Percentiles rank a stretch among this genome's conserved stretches.
phyloP scores from a whole-genome alignment of 1,140 invertebrate genomes.

The Ostrea edulis region DNA sequence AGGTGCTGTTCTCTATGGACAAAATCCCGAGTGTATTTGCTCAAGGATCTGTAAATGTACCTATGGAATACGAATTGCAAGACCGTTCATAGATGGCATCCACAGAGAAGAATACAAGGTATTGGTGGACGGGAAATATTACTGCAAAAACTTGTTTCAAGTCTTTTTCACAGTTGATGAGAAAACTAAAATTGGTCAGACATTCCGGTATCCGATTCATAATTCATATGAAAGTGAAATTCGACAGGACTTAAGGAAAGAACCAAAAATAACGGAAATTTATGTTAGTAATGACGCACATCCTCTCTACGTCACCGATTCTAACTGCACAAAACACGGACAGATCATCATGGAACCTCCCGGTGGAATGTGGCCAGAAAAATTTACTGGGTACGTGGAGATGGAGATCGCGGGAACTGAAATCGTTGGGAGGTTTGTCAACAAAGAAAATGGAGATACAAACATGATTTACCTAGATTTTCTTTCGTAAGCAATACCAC shows the following conservation, averaged over 20 bases:
- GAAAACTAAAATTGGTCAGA: conserved; percentile 42
- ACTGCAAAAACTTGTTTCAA: conserved; percentile 48
- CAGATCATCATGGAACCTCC: conserved; percentile 43
- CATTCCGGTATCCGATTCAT: conserved; percentile 27
- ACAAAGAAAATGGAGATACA: neutral
- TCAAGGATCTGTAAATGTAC: conserved; percentile 42
- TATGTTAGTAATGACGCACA: neutral
- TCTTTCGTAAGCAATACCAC: neutral
- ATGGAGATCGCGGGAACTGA: conserved; percentile 51
- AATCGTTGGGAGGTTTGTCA: conserved; percentile 46
- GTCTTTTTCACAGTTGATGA: conserved; percentile 45
- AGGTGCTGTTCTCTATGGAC: conserved; percentile 52
- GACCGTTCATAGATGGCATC: conserved; percentile 25
- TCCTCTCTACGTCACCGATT: conserved; percentile 44
- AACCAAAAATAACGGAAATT: conserved; percentile 42
- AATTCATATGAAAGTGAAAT: conserved; percentile 46
- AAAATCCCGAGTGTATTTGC: conserved; percentile 48
- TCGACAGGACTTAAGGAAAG: conserved; percentile 16
- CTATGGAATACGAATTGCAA: conserved; percentile 35
- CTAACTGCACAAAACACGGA: conserved; percentile 19
- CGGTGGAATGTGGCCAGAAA: conserved; percentile 32
- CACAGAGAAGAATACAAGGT: conserved; percentile 28
- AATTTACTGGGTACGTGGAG: conserved; percentile 25
- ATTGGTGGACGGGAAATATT: conserved; percentile 41
- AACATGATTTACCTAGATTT: conserved; percentile 26